Evolutionary conservation across 2,113 vertebrate species (phyloP), one percentile per base, ranked within the genome.

Genomic region (Callorhinus ursinus): DNA sequence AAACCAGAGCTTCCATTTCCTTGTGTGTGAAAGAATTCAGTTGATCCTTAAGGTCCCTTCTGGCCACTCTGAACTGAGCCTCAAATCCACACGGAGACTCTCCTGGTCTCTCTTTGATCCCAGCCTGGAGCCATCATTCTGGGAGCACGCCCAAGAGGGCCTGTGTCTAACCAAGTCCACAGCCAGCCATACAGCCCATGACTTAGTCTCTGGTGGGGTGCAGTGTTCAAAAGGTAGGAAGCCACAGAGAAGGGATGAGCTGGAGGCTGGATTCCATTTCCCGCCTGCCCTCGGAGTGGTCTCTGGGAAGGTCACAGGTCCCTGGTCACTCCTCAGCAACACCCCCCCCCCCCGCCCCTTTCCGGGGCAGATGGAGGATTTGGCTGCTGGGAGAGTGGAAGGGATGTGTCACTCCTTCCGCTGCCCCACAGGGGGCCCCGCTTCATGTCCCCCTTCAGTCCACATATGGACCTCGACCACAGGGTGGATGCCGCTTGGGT

Each of bases 61-160:
- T 69, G 85, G 49, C 53, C 15, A 19, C 10, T 28, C 55, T 24
- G 13, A 46, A 33, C 19, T 51, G 39, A 93, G 51, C 86, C 39
- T 61, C 26, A 69, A 69, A 33, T 19, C 36, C 15, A 83, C 57
- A 46, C 11, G 0, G n/a, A 72, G 87, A 46, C 18, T 55, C 31
- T 86, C 39, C 31, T 8, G 22, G 59, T 19, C 46, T 13, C 26
- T 92, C 53, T 83, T 87, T 3, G 26, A 1, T 49, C 26, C 21
- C 0, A 4, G 81, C 69, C 67, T 5, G 15, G 9, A 55, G 12
- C 80, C 28, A 22, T 46, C 26, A 24, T 3, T 28, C 42, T 39
- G 7, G 18, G n/a, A 49, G 19, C 79, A 36, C 28, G 21, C 1
- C 1, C 0, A 6, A 46, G 63, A 0, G 2, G 79, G 67, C 57